Conservation (phyloP, 2,113 vertebrate genomes). For the Vulpes lagopus region DNA sequence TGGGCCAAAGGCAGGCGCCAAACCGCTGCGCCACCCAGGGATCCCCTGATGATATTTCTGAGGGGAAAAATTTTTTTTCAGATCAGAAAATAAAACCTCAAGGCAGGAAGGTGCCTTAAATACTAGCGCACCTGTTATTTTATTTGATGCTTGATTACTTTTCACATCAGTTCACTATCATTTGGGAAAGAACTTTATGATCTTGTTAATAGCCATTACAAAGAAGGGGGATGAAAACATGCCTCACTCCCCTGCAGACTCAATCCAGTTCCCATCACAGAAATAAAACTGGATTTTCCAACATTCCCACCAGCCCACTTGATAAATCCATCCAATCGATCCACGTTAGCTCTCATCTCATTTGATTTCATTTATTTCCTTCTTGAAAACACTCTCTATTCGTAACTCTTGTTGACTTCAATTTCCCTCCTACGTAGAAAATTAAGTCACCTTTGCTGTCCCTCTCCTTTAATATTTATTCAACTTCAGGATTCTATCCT, state of each 20-base stretch:
- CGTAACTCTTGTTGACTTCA: neutral
- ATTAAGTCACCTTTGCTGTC: neutral
- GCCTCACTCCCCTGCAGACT: neutral
- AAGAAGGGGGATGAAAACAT: neutral
- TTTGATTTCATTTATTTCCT: neutral
- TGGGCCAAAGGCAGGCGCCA: no score
- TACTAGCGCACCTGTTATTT: neutral
- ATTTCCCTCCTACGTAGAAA: neutral
- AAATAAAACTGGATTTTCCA: neutral
- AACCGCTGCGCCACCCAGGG: no score
- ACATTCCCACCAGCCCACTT: neutral
- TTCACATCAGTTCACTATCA: neutral
- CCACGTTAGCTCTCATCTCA: neutral
- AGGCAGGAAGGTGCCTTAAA: neutral
- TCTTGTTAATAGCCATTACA: neutral
- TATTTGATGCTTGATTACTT: no score
- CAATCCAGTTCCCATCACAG: neutral
- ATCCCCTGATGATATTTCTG: neutral
- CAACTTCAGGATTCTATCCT: neutral
- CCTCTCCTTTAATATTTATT: neutral
- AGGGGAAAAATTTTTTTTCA: neutral
- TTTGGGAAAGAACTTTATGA: neutral
- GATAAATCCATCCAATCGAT: neutral
- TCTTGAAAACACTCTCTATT: neutral
- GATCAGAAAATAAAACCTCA: neutral